Evolutionary conservation across 2,888 invertebrate species (phyloP).

Genomic region (Lasius platythorax): DNA sequence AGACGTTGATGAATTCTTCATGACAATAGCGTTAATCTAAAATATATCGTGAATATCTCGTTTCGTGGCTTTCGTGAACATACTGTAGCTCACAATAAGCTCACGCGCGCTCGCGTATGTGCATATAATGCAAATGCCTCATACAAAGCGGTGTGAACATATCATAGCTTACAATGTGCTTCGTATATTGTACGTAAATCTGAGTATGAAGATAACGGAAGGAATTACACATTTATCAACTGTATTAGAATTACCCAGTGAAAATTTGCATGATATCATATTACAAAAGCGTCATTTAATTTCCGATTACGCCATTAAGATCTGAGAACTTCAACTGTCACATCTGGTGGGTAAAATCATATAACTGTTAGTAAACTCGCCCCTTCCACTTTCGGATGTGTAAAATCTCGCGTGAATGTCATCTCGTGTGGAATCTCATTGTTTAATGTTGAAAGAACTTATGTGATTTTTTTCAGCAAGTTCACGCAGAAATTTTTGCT

Average conservation of each 20-base stretch:
- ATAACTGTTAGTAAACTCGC: conserved; percentile 31
- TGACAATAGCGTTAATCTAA: conserved; percentile 50
- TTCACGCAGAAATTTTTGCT: conserved; percentile 19
- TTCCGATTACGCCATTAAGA: conserved; percentile 18
- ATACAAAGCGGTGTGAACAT: background rate
- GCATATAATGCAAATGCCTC: conserved; percentile 35
- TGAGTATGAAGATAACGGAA: conserved; percentile 17
- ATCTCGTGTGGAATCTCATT: conserved; percentile 12
- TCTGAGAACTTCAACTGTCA: conserved; percentile 29
- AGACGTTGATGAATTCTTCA: conserved; percentile 49
- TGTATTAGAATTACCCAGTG: background rate
- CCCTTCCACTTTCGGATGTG: background rate
- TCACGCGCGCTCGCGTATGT: background rate
- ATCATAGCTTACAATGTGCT: conserved; percentile 4
- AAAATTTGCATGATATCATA: background rate
- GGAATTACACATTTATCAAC: conserved; percentile 40
- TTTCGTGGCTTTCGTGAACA: conserved; percentile 30
- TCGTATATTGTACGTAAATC: conserved; percentile 21
- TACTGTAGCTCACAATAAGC: conserved; percentile 32
- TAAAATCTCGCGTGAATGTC: conserved; percentile 6
- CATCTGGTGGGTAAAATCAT: conserved; percentile 33
- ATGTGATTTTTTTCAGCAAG: conserved; percentile 16
- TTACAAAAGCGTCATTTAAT: conserved; percentile 24
- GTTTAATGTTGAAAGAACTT: conserved; percentile 35
- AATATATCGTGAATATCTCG: conserved; percentile 43